These are phyloP conservation scores for Lithosia quadra DNA, from an alignment of 2,888 invertebrate species.

Conservation along the genomic window DNA sequence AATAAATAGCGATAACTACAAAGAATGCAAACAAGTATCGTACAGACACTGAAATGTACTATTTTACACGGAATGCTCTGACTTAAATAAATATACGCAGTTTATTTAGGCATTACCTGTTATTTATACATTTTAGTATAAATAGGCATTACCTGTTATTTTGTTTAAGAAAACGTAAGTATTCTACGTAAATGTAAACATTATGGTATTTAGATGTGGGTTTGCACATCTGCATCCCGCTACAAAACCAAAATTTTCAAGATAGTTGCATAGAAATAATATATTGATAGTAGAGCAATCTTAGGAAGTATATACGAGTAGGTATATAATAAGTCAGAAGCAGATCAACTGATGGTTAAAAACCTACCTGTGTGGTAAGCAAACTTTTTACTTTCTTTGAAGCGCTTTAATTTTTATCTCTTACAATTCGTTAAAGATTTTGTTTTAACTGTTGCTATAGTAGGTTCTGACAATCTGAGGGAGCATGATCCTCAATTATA, in stretches of 20 bases:
- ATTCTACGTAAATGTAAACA: neutral
- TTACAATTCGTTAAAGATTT: neutral
- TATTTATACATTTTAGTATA: constrained; percentile 1
- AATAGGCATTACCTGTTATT: neutral
- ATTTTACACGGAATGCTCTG: neutral
- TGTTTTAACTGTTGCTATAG: neutral
- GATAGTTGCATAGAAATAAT: neutral
- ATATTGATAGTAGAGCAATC: too few species aligned
- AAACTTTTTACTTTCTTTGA: neutral
- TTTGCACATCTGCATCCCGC: neutral
- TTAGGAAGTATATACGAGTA: too few species aligned
- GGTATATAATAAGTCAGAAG: too few species aligned
- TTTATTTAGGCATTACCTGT: neutral
- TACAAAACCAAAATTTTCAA: neutral
- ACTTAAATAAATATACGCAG: constrained; percentile 2
- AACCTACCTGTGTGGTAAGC: too few species aligned
- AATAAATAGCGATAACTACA: neutral
- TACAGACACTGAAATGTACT: neutral
- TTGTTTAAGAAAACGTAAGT: neutral
- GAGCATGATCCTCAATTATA: neutral
- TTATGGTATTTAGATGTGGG: neutral
- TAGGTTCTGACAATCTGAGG: neutral
- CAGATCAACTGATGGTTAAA: too few species aligned
- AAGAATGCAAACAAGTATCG: neutral
- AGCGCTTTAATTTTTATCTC: neutral